phyloP scores from a whole-genome alignment of 2,797 vertebrate genomes.

The Streptopelia turtur region DNA sequence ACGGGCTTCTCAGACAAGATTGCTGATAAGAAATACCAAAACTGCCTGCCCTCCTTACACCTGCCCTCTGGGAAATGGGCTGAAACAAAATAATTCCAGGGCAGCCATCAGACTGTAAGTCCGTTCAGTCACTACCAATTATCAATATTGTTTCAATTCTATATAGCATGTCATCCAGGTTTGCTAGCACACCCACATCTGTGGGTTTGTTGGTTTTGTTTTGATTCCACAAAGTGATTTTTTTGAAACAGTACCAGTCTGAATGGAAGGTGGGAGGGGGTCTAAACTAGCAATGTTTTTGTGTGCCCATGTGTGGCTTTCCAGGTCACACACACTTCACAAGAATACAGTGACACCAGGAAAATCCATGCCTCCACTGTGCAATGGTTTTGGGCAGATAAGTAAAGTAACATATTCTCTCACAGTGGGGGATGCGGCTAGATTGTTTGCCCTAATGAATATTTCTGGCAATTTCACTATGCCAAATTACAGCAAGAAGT shows the following conservation, averaged over 20 bases:
- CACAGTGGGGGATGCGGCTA: background rate
- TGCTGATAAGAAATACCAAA: background rate
- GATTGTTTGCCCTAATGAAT: background rate
- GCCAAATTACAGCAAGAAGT: background rate
- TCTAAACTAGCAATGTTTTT: background rate
- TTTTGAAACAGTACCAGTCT: background rate
- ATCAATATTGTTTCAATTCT: background rate
- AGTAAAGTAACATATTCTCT: background rate
- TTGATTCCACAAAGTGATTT: background rate
- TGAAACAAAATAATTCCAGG: background rate
- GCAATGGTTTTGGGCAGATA: background rate
- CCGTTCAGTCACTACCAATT: background rate
- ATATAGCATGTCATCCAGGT: background rate
- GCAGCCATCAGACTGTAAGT: background rate
- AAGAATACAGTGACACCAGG: background rate
- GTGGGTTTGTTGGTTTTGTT: background rate
- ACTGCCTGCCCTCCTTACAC: background rate
- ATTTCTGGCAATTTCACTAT: background rate
- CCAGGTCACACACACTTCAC: background rate
- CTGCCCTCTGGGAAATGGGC: background rate
- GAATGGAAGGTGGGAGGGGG: background rate
- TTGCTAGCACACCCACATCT: background rate
- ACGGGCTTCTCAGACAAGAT: fast-evolving
- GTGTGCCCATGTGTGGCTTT: background rate
- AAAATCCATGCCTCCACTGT: background rate